A percentile compares a stretch with the other conserved stretches of the same genome.
Evolutionary conservation across 2,888 invertebrate genomes (phyloP).

Genomic region (Epinotia bilunana): DNA sequence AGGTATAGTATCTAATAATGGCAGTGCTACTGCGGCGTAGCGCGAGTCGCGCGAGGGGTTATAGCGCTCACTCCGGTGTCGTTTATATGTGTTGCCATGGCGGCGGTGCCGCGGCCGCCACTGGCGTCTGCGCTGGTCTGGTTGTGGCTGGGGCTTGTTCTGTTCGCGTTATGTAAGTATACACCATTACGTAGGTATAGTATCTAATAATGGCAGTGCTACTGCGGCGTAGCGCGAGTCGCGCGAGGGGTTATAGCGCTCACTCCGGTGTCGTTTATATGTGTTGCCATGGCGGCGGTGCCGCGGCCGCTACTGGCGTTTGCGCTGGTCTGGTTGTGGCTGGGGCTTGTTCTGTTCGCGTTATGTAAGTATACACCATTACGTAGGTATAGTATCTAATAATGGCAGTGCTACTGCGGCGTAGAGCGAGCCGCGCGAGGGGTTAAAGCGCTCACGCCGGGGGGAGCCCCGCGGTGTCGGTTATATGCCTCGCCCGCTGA

Average conservation of each 20-base stretch:
- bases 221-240: constrained; percentile 61
- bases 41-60: constrained; percentile 87
- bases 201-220: not conserved
- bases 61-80: constrained; percentile 93
- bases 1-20: not conserved
- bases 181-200: not conserved
- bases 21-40: no score
- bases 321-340: constrained; percentile 86
- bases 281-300: constrained; percentile 89
- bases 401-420: not conserved
- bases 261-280: constrained; percentile 94
- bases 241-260: constrained; percentile 91
- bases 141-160: constrained; percentile 92
- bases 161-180: constrained; percentile 95
- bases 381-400: not conserved
- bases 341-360: constrained; percentile 94
- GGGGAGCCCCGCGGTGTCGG: constrained; percentile 77
- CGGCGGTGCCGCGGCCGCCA: constrained; percentile 73
- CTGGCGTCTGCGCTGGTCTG: constrained; percentile 75
- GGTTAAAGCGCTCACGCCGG: constrained; percentile 93
- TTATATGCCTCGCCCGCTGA: no score
- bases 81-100: constrained; percentile 93
- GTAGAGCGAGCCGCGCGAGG: constrained; percentile 84
- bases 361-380: constrained; percentile 88
- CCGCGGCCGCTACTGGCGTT: constrained; percentile 65